Evolutionary conservation across 2,113 vertebrate genomes (phyloP).

Genomic region (Amphiprion percula): DNA sequence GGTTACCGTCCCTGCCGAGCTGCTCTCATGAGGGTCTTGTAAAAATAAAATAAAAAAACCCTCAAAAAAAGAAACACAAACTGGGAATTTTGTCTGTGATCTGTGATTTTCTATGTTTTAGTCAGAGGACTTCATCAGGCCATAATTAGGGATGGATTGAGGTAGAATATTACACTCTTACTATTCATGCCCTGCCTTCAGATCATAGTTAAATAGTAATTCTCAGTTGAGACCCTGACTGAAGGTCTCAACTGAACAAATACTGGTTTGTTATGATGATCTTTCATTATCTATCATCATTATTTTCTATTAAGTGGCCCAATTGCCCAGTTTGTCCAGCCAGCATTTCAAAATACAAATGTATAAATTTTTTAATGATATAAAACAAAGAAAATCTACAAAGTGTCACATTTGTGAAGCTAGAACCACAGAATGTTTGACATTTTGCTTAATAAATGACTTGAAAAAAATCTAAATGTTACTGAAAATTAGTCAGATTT

Average conservation of each 20-base stretch:
- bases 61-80: slow-evolving; percentile 30
- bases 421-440: too few relatives aligned
- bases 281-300: neutral
- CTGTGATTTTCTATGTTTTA: slow-evolving; percentile 32
- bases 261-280: neutral
- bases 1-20: slow-evolving; percentile 38
- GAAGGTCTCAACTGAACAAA: neutral
- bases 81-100: slow-evolving; percentile 28
- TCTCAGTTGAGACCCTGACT: neutral
- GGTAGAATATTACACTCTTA: slow-evolving; percentile 4
- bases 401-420: too few relatives aligned
- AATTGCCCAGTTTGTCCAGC: neutral
- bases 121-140: slow-evolving; percentile 37
- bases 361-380: too few relatives aligned
- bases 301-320: neutral
- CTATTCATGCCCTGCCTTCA: neutral
- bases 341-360: neutral
- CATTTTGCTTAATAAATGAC: neutral
- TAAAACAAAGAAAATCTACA: too few relatives aligned
- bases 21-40: slow-evolving; percentile 37
- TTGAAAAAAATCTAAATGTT: too few relatives aligned
- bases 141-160: slow-evolving; percentile 30
- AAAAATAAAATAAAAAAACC: neutral
- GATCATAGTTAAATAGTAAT: neutral
- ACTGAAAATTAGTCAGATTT: too few relatives aligned